These are phyloP conservation scores for Sitta carolinensis DNA, from an alignment of 2,797 vertebrate genomes.

Conservation along the genomic window DNA sequence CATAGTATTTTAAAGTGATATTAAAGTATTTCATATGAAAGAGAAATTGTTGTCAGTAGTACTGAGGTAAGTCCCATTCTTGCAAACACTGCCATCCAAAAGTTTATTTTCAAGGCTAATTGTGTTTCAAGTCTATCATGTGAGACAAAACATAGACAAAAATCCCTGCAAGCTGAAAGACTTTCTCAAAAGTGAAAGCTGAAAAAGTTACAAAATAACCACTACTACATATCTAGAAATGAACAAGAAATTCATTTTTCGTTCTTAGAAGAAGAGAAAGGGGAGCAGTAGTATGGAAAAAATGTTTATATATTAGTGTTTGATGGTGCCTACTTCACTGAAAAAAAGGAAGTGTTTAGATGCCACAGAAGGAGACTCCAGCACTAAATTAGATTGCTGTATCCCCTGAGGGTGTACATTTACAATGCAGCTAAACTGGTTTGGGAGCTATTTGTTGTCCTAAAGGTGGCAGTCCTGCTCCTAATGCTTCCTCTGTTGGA, in stretches of 20 bases:
- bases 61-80: not conserved
- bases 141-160: not conserved
- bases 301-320: not conserved
- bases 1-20: not conserved
- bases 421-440: not conserved
- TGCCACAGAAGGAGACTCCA: not conserved
- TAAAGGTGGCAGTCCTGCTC: not conserved
- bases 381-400: not conserved
- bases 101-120: not conserved
- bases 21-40: not conserved
- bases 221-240: not conserved
- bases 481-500: not conserved
- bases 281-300: not conserved
- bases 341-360: not conserved
- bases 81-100: not conserved
- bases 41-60: not conserved
- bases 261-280: not conserved
- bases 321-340: not conserved
- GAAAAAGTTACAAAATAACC: not conserved
- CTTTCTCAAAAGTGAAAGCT: not conserved
- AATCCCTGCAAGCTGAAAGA: not conserved
- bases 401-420: not conserved
- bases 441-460: not conserved
- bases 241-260: not conserved
- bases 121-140: not conserved